Conservation (phyloP, 2,888 invertebrate genomes). For the Cantharis lateralis region DNA sequence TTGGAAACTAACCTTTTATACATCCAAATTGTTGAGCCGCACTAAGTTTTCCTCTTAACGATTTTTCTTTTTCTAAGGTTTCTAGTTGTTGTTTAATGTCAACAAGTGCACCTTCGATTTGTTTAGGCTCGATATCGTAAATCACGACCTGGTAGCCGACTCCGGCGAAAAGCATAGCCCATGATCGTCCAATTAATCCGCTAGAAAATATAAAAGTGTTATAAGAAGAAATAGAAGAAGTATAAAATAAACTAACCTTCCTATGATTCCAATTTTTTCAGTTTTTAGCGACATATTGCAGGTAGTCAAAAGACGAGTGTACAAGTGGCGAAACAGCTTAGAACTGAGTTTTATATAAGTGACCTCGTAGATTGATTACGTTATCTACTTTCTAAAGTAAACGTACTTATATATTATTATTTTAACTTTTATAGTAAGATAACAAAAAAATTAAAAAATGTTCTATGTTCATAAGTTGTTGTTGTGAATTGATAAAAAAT, state of each 20-base stretch:
- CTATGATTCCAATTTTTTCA: conserved; percentile 76
- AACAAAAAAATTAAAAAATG: neutral
- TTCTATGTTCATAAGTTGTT: neutral
- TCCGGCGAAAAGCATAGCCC: conserved; percentile 96
- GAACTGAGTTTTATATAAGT: neutral
- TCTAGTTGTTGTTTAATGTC: conserved; percentile 76
- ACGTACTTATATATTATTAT: neutral
- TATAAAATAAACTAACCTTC: conserved; percentile 68
- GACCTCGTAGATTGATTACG: neutral
- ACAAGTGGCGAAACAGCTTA: neutral
- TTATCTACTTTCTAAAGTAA: conserved; percentile 2
- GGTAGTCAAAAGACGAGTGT: neutral
- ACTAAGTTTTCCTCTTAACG: conserved; percentile 76
- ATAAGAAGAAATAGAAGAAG: too few species aligned
- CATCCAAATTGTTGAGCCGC: conserved; percentile 76
- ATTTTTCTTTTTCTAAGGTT: conserved; percentile 69
- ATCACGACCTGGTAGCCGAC: conserved; percentile 88
- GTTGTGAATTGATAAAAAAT: too few species aligned
- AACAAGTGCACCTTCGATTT: conserved; percentile 73
- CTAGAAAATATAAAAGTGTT: too few species aligned
- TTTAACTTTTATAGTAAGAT: neutral
- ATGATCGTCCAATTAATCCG: conserved; percentile 93
- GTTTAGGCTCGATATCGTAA: conserved; percentile 80
- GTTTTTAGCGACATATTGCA: conserved; percentile 51
- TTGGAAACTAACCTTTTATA: conserved; percentile 67